A percentile compares a stretch with the other conserved stretches of the same genome.
Conservation (phyloP, 1,140 invertebrate genomes). For the Battus philenor region DNA sequence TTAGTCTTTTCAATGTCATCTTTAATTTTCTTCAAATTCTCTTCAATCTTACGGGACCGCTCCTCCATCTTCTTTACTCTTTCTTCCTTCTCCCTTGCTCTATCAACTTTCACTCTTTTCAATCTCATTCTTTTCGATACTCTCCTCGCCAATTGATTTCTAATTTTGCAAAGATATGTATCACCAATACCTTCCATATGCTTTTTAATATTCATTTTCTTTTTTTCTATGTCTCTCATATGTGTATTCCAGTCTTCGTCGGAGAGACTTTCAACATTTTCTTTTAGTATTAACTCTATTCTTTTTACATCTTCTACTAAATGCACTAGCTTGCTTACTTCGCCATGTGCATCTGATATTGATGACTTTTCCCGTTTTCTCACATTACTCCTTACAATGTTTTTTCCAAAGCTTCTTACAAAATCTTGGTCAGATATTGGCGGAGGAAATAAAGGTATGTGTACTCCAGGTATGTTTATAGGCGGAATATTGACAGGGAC, state of each 20-base stretch:
- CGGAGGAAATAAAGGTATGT: too few species aligned
- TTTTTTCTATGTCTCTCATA: slow-evolving; percentile 59
- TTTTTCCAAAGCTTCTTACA: slow-evolving; percentile 42
- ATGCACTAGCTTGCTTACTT: slow-evolving; percentile 45
- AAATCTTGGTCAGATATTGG: slow-evolving; percentile 53
- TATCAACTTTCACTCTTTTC: slow-evolving; percentile 65
- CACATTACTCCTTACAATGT: slow-evolving; percentile 15
- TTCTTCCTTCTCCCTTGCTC: slow-evolving; percentile 60
- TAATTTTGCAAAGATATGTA: slow-evolving; percentile 60
- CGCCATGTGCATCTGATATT: slow-evolving; percentile 48
- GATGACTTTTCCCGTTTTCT: slow-evolving; percentile 19
- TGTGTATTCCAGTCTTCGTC: slow-evolving; percentile 75
- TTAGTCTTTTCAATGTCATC: slow-evolving; percentile 79
- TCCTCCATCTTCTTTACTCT: slow-evolving; percentile 56
- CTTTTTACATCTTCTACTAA: slow-evolving; percentile 64
- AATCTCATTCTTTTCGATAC: slow-evolving; percentile 76
- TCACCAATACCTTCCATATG: slow-evolving; percentile 61
- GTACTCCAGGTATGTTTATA: slow-evolving; percentile 3
- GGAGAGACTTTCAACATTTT: slow-evolving; percentile 60
- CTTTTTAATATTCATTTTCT: slow-evolving; percentile 68
- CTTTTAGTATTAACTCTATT: slow-evolving; percentile 59
- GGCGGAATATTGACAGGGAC: slow-evolving; percentile 8
- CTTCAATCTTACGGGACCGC: slow-evolving; percentile 77
- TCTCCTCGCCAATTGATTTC: slow-evolving; percentile 72
- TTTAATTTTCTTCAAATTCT: slow-evolving; percentile 78